These are phyloP conservation scores for Eupithecia subumbrata DNA, from an alignment of 2,888 invertebrate genomes.

Conservation along the genomic window DNA sequence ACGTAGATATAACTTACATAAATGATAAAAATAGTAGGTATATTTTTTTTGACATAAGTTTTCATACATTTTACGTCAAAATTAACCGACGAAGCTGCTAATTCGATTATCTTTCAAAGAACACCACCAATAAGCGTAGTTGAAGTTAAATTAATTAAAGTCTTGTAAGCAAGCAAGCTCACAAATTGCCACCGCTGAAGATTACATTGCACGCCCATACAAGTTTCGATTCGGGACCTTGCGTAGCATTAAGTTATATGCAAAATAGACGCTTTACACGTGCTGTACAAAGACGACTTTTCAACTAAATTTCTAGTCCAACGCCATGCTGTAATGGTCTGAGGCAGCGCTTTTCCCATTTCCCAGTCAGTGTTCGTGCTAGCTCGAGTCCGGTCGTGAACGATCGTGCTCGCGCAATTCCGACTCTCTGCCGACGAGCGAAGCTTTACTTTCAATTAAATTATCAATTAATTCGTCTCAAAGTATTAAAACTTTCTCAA, in stretches of 20 bases:
- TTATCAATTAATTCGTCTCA: not conserved
- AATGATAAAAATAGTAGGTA: too few species aligned
- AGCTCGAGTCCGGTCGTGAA: slow-evolving; percentile 55
- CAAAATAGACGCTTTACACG: not conserved
- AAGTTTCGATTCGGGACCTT: not conserved
- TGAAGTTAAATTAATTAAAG: not conserved
- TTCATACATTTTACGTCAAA: too few species aligned
- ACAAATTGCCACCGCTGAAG: not conserved
- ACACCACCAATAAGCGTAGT: not conserved
- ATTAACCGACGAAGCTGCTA: too few species aligned
- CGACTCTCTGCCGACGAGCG: not conserved
- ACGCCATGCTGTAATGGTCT: slow-evolving; percentile 37
- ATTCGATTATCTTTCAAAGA: too few species aligned
- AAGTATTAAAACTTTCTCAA: not conserved
- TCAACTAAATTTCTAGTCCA: slow-evolving; percentile 14
- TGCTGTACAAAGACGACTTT: not conserved
- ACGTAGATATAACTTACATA: too few species aligned
- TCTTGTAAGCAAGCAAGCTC: not conserved
- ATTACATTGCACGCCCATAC: not conserved
- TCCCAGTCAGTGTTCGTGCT: slow-evolving; percentile 63
- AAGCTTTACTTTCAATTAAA: slow-evolving; percentile 15
- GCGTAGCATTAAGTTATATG: not conserved
- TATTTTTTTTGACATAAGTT: too few species aligned
- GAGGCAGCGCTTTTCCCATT: slow-evolving; percentile 57
- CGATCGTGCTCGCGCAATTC: not conserved